Conservation (phyloP, 2,888 invertebrate species). For the Athripsodes cinereus region DNA sequence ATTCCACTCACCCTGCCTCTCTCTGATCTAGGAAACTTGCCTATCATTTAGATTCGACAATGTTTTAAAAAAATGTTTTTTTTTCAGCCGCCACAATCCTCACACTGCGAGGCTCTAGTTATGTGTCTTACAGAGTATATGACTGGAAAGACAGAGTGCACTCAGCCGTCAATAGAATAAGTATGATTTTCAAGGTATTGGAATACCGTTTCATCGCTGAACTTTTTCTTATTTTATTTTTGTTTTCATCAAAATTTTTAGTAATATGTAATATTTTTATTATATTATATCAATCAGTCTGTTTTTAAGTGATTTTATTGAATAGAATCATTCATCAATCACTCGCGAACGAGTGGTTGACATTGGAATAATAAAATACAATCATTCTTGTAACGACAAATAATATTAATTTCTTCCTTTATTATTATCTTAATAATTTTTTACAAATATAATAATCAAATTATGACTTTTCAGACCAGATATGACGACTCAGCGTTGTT, state of each 20-base stretch:
- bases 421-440: background rate
- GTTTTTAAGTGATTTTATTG: no score
- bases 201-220: background rate
- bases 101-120: constrained; percentile 85
- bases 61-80: background rate
- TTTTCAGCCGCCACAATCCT: constrained; percentile 76
- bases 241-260: no score
- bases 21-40: no score
- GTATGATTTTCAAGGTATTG: constrained; percentile 76
- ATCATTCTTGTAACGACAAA: no score
- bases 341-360: no score
- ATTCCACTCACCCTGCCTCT: no score
- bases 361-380: no score
- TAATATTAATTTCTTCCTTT: background rate
- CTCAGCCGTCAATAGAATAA: constrained; percentile 79
- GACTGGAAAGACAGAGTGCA: constrained; percentile 90
- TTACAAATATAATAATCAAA: background rate
- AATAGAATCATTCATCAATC: background rate
- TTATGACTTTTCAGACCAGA: constrained; percentile 70
- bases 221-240: no score
- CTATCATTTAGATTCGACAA: no score
- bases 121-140: constrained; percentile 87
- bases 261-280: background rate
- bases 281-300: no score
- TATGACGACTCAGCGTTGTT: constrained; percentile 89